phyloP scores from a whole-genome alignment of 2,113 vertebrate genomes.

The Oceanites oceanicus region DNA sequence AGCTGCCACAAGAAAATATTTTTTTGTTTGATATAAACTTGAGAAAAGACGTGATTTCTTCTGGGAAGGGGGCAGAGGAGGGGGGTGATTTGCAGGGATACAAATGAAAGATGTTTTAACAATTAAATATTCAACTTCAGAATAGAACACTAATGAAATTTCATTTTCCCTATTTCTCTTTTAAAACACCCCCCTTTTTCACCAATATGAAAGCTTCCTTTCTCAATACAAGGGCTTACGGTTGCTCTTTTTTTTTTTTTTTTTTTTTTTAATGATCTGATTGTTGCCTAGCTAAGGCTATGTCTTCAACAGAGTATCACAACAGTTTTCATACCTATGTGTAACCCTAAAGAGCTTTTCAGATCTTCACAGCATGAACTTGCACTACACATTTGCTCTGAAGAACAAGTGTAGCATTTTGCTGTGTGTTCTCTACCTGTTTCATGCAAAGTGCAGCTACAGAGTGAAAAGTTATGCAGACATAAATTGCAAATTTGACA shows the following conservation, averaged over 20 bases:
- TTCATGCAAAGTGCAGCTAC: constrained; percentile 59
- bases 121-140: background rate
- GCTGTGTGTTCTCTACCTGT: constrained; percentile 71
- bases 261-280: constrained; percentile 33
- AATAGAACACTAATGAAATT: background rate
- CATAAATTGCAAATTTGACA: constrained; percentile 77
- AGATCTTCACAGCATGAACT: constrained; percentile 75
- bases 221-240: background rate
- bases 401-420: constrained; percentile 59
- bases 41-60: constrained; percentile 14
- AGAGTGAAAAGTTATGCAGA: constrained; percentile 81
- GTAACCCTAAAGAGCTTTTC: constrained; percentile 64
- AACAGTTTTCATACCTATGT: constrained; percentile 68
- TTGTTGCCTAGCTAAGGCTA: constrained; percentile 59
- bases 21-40: constrained; percentile 65
- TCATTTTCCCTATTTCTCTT: background rate
- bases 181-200: background rate
- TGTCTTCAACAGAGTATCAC: constrained; percentile 40
- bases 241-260: background rate
- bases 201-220: background rate
- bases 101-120: background rate
- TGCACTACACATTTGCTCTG: constrained; percentile 67
- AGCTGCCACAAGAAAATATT: constrained; percentile 63
- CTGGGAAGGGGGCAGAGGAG: background rate
- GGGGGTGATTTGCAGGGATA: background rate